These are phyloP conservation scores for Odocoileus hemionus DNA, from an alignment of 2,113 vertebrate genomes.

Conservation along the genomic window DNA sequence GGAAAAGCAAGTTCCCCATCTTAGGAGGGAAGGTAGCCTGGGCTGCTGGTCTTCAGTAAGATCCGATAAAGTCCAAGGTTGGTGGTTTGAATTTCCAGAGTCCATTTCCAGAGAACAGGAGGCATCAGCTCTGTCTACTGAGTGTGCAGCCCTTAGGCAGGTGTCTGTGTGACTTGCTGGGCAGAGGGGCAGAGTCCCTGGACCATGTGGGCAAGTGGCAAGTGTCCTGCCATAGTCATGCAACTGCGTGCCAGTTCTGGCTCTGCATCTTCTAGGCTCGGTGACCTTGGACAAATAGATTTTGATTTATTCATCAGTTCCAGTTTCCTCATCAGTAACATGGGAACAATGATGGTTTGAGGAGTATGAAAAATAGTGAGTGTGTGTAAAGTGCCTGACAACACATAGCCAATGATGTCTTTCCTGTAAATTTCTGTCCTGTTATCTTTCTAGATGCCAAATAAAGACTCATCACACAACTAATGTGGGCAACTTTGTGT, in stretches of 20 bases:
- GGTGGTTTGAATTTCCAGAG: not conserved
- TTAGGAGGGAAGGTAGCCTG: not conserved
- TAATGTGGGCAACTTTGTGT: not conserved
- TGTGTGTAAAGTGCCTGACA: not conserved
- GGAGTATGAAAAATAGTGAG: not conserved
- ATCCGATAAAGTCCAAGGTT: not conserved
- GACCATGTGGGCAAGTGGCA: not conserved
- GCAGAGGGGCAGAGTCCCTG: not conserved
- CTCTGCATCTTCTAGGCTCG: not conserved
- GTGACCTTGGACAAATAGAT: not conserved
- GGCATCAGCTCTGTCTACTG: too few relatives aligned
- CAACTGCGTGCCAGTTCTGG: accelerated
- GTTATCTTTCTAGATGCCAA: not conserved
- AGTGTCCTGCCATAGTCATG: accelerated
- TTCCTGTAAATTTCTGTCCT: not conserved
- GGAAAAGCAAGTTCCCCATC: not conserved
- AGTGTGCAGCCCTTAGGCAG: not conserved
- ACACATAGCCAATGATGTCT: not conserved
- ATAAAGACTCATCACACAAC: not conserved
- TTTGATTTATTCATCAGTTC: not conserved
- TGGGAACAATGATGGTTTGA: not conserved
- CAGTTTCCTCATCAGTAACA: not conserved
- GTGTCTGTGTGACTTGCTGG: not conserved
- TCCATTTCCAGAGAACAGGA: not conserved
- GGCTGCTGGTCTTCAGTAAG: not conserved